Conservation (phyloP, 1,140 invertebrate genomes). For the Harpegnathos saltator region DNA sequence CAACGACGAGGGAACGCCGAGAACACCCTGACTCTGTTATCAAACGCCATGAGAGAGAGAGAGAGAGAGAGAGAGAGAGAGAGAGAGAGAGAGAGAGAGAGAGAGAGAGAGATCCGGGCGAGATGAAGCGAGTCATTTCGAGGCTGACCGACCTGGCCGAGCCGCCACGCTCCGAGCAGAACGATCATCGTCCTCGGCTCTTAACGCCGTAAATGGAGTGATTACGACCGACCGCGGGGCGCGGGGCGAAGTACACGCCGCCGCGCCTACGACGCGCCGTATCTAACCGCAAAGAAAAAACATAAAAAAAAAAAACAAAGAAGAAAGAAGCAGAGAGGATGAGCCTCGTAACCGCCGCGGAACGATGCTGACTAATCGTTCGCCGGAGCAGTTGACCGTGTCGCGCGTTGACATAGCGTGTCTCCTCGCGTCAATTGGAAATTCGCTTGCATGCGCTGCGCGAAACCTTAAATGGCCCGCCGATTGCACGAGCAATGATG, state of each 20-base stretch:
- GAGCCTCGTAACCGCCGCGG: background rate
- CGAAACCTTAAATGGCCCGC: conserved; percentile 12
- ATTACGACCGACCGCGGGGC: conserved; percentile 36
- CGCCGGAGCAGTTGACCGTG: background rate
- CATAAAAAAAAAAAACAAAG: too few relatives aligned
- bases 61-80: too few relatives aligned
- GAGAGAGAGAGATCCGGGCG: background rate
- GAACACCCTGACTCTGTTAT: background rate
- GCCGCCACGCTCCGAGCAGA: background rate
- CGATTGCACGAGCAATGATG: background rate
- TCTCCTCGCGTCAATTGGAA: conserved; percentile 10
- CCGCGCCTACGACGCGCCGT: conserved; percentile 19
- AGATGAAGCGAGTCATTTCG: conserved; percentile 5
- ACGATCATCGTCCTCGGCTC: conserved; percentile 14
- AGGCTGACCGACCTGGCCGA: background rate
- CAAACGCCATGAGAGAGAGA: background rate
- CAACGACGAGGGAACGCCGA: too few relatives aligned
- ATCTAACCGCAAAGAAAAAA: conserved; percentile 27
- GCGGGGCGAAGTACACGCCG: conserved; percentile 13
- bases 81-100: too few relatives aligned
- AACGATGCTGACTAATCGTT: conserved; percentile 44
- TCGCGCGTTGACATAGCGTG: background rate
- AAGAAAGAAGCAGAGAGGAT: background rate
- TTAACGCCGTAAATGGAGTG: conserved; percentile 53
- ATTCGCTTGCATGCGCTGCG: conserved; percentile 7